Evolutionary conservation across 2,113 vertebrate genomes (phyloP), one percentile per base, ranked within the genome.

Genomic region (Tupaia chinensis): DNA sequence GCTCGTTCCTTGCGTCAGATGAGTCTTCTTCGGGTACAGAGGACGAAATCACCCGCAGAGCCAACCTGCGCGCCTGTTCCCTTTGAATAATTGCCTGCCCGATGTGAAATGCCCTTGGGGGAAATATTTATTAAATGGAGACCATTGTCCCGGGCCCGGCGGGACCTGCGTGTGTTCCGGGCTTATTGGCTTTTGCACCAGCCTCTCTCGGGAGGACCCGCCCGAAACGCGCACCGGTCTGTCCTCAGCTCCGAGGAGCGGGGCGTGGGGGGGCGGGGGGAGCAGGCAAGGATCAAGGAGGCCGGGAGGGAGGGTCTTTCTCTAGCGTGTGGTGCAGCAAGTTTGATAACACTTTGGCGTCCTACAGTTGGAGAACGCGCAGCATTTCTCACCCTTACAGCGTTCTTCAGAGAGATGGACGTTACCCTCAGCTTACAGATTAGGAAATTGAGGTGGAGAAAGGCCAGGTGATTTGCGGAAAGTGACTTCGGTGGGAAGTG

Each of bases 41-140:
- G 97, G 97, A 97, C 97, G 89, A 97, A 98, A 98, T 98, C 96
- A 98, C 97, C 98, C 78, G 80, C 94, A 85, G 97, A 98, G 95
- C 93, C 95, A 97, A 97, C 94, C 97, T 92, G 94, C 93, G 79
- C 89, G 97, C 96, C 96, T 97, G 98, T 98, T 98, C 97, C 97
- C 97, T 98, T 98, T 99, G 99, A 98, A 98, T 99, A 99, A 99
- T 99, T 98, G 98, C 98, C 98, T 98, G 98, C 98, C 98, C 98
- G 95, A 97, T 98, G 98, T 98, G 96, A 98, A 98, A 98, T 98
- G 98, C 98, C 99, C 98, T 98, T 98, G 98, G 98, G 99, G 99
- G 92, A 98, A 98, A 99, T 99, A 98, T 99, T 99, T 99, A 98
- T 99, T 99, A 99, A 99, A 99, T 98, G 98, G 98, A 98, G 99